Evolutionary conservation across 2,113 vertebrate species (phyloP).

Genomic region (Camelus dromedarius): DNA sequence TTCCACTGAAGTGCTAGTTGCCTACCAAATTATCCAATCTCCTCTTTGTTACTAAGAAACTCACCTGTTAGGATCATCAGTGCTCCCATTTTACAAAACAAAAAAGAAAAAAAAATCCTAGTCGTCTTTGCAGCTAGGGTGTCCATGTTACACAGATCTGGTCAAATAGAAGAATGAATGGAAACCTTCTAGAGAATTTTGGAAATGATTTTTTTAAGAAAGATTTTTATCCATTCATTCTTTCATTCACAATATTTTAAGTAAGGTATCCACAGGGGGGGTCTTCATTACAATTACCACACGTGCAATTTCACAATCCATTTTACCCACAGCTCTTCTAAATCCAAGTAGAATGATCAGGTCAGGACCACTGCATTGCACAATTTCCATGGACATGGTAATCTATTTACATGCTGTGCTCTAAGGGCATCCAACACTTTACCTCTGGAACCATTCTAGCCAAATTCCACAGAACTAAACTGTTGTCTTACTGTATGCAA

Average conservation of each 20-base stretch:
- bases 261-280: background rate
- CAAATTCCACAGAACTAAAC: background rate
- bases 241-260: background rate
- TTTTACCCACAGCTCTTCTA: background rate
- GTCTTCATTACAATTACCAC: background rate
- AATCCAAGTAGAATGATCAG: background rate
- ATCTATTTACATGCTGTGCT: background rate
- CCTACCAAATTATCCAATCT: background rate
- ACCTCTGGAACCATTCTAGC: background rate
- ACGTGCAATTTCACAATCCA: background rate
- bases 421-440: background rate
- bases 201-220: background rate
- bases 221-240: background rate
- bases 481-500: background rate
- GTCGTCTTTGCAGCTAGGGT: background rate
- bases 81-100: background rate
- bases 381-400: background rate
- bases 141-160: background rate
- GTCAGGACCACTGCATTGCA: background rate
- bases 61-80: background rate
- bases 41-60: background rate
- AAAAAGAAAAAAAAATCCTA: background rate
- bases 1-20: background rate
- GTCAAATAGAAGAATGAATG: background rate
- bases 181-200: background rate